Base-by-base conservation (phyloP, 1,140 invertebrate species). In the Lithobius niger region DNA sequence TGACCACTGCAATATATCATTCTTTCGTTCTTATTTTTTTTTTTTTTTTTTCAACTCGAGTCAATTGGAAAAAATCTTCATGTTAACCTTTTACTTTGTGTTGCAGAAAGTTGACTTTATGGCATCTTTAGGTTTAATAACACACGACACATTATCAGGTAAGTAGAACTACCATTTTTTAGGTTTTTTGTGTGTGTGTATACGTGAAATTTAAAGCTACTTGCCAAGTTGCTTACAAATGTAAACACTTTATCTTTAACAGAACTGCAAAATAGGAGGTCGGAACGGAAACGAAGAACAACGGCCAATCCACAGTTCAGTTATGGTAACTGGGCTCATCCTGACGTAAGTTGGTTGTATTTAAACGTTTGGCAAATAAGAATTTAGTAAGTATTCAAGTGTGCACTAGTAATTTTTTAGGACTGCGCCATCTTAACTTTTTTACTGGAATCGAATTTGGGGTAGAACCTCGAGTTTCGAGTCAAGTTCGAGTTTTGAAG, bases 281-380 rank as follows among this genome's bases (percentile, higher is more conserved):
- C 60, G 27, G 66, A 68, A 54, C 36, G 66, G 45, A 68, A 67
- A 55, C 58, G 65, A 28, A 50, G 66, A 49, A 64, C 64, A 2
- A 67, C 66, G 21, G 66, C 66, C 26, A 68, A 68, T 57, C 66
- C 66, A 25, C 61, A 66, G 27, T 66, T 65, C 48, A 63, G 62
- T 59, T 66, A 65, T 53, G 57, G 57, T 3, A 61, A 62, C 4
- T 64, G 65, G 61, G 65, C 66, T 45, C 59, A 47, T n/a, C 18
- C 61, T 24, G 62, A 64, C 52, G 61, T 65, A 61, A 36, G 45
- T 60, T 10, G 21, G 21, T 48, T 10, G 19, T 10, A 6, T 19
- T 21, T 53, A n/a, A n/a, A n/a, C n/a, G n/a, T n/a, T n/a, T n/a
- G n/a, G n/a, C n/a, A n/a, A n/a, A n/a, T n/a, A n/a, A n/a, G n/a